Conservation (phyloP, 2,113 vertebrate genomes). For the Mustelus asterias region DNA sequence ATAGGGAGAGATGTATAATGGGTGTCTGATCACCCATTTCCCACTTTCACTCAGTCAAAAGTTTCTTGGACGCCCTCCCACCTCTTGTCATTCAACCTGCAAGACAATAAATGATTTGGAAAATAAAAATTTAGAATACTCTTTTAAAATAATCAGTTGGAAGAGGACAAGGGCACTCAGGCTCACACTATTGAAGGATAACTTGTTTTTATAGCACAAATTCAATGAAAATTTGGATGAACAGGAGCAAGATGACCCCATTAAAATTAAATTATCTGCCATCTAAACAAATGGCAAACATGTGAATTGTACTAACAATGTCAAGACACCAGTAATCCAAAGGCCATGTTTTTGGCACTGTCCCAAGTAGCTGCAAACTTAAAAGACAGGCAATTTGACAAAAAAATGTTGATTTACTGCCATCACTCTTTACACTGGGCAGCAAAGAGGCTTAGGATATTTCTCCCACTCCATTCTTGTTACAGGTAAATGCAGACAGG, state of each 20-base stretch:
- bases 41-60: too few species aligned
- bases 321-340: not conserved
- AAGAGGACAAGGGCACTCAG: not conserved
- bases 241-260: not conserved
- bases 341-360: not conserved
- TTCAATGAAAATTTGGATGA: not conserved
- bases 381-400: too few species aligned
- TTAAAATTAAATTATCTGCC: not conserved
- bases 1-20: not conserved
- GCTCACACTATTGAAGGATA: not conserved
- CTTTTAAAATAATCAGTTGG: not conserved
- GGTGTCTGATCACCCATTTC: not conserved
- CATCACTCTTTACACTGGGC: not conserved
- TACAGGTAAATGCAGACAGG: too few species aligned
- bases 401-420: not conserved
- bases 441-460: conserved; percentile 3
- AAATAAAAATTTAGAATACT: not conserved
- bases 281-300: not conserved
- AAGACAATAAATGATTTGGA: not conserved
- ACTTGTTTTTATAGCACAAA: not conserved
- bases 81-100: not conserved
- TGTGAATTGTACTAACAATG: not conserved
- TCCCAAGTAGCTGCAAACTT: not conserved
- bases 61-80: too few species aligned
- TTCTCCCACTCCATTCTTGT: not conserved